These are phyloP conservation scores for Proterorhinus semilunaris DNA, from an alignment of 2,113 vertebrate species.

Conservation along the genomic window DNA sequence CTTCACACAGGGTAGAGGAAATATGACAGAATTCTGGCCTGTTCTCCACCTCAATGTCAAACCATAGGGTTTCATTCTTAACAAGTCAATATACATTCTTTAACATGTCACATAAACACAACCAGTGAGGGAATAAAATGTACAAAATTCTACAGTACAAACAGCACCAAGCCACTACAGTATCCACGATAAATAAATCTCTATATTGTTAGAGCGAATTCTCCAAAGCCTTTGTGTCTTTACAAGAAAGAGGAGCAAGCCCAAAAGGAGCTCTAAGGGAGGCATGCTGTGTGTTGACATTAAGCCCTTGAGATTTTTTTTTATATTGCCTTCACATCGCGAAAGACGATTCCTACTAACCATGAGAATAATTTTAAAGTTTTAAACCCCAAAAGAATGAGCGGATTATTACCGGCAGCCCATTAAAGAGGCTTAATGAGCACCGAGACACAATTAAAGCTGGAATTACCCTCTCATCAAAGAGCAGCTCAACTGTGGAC, in stretches of 20 bases:
- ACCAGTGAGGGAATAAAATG: neutral
- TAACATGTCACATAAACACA: neutral
- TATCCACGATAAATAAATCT: neutral
- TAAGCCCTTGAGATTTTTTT: slow-evolving; percentile 40
- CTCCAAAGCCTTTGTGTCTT: neutral
- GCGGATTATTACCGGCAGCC: slow-evolving; percentile 72
- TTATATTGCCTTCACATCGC: slow-evolving; percentile 35
- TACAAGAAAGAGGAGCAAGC: slow-evolving; percentile 9
- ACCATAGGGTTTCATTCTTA: too few species aligned
- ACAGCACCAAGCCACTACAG: neutral
- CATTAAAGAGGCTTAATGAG: slow-evolving; percentile 77
- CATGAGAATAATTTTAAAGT: slow-evolving; percentile 51
- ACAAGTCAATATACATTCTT: too few species aligned
- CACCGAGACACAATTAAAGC: slow-evolving; percentile 76
- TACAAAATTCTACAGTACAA: neutral
- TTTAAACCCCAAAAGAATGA: slow-evolving; percentile 62
- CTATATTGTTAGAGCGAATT: slow-evolving; percentile 5
- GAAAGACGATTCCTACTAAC: slow-evolving; percentile 54
- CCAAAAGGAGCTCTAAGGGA: slow-evolving; percentile 20
- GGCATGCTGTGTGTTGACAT: slow-evolving; percentile 30
- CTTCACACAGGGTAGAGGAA: too few species aligned
- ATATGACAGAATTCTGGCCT: too few species aligned
- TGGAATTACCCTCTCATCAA: slow-evolving; percentile 76
- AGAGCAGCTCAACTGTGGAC: slow-evolving; percentile 66
- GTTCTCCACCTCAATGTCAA: too few species aligned